A percentile compares a stretch with the other conserved stretches of the same genome.
These are phyloP conservation scores for Palythoa heliodiscus DNA, from an alignment of 92 coral and sea anemone genomes.

Conservation along the genomic window DNA sequence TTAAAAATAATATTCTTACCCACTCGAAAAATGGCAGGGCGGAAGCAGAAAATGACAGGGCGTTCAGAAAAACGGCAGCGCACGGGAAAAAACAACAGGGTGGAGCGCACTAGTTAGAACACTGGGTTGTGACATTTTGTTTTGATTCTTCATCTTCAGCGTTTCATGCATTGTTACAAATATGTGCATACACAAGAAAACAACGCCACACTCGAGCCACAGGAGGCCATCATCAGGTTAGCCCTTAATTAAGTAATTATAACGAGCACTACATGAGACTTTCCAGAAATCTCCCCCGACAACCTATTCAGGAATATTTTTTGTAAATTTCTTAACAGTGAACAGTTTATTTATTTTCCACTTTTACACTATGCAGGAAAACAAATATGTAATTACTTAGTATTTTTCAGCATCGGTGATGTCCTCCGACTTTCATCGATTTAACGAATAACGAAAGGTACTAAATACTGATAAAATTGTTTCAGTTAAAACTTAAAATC, in stretches of 20 bases:
- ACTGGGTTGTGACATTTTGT: background rate
- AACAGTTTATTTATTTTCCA: too few relatives aligned
- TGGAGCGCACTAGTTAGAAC: too few relatives aligned
- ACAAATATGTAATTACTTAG: background rate
- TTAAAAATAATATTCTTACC: too few relatives aligned
- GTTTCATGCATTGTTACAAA: constrained; percentile 90
- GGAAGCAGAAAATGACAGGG: background rate
- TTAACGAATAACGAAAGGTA: background rate
- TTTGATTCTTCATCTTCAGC: constrained; percentile 56
- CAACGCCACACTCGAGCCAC: constrained; percentile 44
- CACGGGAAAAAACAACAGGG: too few relatives aligned
- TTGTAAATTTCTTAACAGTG: too few relatives aligned
- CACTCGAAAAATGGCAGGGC: background rate
- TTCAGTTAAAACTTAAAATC: background rate
- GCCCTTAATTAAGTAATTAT: too few relatives aligned
- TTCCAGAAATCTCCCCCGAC: too few relatives aligned
- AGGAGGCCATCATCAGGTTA: constrained; percentile 50
- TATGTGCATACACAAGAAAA: constrained; percentile 80
- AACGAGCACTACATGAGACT: too few relatives aligned
- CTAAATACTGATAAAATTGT: background rate
- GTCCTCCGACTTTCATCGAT: background rate
- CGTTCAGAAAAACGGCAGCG: too few relatives aligned
- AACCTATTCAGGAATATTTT: too few relatives aligned
- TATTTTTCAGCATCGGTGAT: background rate
- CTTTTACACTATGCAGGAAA: too few relatives aligned